phyloP scores from a whole-genome alignment of 2,888 invertebrate species.

The Cerastoderma edule region DNA sequence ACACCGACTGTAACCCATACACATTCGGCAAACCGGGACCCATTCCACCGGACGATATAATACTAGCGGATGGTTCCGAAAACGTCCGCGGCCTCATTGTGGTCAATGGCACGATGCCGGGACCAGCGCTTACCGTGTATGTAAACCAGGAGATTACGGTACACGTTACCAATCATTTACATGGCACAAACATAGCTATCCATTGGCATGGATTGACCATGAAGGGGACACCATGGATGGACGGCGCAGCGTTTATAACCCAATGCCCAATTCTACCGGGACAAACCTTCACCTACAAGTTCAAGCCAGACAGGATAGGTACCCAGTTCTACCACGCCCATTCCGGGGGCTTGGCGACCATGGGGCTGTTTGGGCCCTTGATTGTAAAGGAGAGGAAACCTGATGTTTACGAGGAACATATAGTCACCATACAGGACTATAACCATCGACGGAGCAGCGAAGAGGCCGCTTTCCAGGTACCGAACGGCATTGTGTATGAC shows the following conservation, averaged over 20 bases:
- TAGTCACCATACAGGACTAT: slow-evolving; percentile 59
- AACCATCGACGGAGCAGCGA: slow-evolving; percentile 38
- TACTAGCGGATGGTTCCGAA: slow-evolving; percentile 62
- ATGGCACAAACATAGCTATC: slow-evolving; percentile 56
- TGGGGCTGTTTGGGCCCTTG: slow-evolving; percentile 63
- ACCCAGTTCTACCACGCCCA: slow-evolving; percentile 70
- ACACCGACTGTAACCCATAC: slow-evolving; percentile 38
- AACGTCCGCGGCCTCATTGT: slow-evolving; percentile 49
- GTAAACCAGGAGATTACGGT: slow-evolving; percentile 63
- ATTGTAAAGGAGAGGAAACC: slow-evolving; percentile 53
- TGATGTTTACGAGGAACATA: slow-evolving; percentile 31
- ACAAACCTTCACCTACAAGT: slow-evolving; percentile 65
- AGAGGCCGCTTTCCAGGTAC: not conserved
- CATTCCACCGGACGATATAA: slow-evolving; percentile 49
- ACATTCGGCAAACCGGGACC: slow-evolving; percentile 15
- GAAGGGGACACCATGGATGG: slow-evolving; percentile 71
- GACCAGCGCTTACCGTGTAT: slow-evolving; percentile 68
- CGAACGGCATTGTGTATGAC: slow-evolving; percentile 2
- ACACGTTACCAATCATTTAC: slow-evolving; percentile 65
- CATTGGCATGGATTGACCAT: slow-evolving; percentile 76
- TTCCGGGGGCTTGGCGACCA: slow-evolving; percentile 50
- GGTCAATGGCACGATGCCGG: slow-evolving; percentile 68
- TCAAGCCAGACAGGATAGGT: slow-evolving; percentile 56
- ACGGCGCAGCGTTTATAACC: slow-evolving; percentile 72
- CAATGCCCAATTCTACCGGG: slow-evolving; percentile 73